Conservation (phyloP, 2,113 vertebrate genomes). For the Ranitomeya variabilis region DNA sequence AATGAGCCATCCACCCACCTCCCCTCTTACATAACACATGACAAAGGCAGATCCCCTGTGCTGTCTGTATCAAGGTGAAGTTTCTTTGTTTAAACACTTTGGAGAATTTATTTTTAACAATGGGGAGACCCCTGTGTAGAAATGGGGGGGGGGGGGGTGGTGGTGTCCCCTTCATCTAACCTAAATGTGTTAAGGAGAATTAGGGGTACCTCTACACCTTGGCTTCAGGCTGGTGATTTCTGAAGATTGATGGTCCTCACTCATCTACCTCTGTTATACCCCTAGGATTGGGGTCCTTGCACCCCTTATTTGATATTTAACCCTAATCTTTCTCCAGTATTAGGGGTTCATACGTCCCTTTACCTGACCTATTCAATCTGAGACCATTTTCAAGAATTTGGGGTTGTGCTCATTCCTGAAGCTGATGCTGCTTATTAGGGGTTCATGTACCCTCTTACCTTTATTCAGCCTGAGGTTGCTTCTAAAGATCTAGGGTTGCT, state of each 20-base stretch:
- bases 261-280: not conserved
- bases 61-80: not conserved
- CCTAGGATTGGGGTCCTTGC: not conserved
- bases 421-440: not conserved
- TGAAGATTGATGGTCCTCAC: not conserved
- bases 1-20: slow-evolving; percentile 2
- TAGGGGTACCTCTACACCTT: not conserved
- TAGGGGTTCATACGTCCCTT: not conserved
- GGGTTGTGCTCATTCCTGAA: not conserved
- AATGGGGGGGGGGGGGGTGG: not conserved
- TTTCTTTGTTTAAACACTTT: slow-evolving; percentile 4
- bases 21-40: slow-evolving; percentile 37
- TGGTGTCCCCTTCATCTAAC: not conserved
- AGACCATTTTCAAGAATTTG: not conserved
- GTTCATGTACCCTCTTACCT: not conserved
- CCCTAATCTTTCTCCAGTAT: not conserved
- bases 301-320: not conserved
- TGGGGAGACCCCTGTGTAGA: not conserved
- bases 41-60: not conserved
- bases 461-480: not conserved
- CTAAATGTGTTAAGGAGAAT: not conserved
- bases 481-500: not conserved
- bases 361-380: not conserved
- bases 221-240: not conserved
- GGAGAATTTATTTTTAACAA: not conserved